phyloP scores from a whole-genome alignment of 37 sponge, comb jelly and placozoan genomes.

The Lycopodina hypogea region DNA sequence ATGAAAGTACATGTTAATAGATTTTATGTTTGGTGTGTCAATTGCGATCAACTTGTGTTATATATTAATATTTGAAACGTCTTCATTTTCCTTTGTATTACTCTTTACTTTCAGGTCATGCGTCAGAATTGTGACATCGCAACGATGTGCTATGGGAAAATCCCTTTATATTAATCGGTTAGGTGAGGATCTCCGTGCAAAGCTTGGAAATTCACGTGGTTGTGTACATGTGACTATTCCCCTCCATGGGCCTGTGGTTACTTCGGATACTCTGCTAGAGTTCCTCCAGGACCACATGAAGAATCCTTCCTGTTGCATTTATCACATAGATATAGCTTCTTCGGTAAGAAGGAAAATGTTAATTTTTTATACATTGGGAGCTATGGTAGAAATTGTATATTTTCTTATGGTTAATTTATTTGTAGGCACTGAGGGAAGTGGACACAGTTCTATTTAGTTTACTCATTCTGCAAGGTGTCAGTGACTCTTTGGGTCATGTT shows the following conservation, averaged over 20 bases:
- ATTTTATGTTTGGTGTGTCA: not conserved
- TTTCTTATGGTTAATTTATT: not conserved
- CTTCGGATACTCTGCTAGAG: slow-evolving; percentile 47
- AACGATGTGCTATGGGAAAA: slow-evolving; percentile 78
- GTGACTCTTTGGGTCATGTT: slow-evolving; percentile 57
- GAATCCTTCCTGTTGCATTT: slow-evolving; percentile 12
- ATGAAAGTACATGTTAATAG: not conserved
- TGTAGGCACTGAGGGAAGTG: slow-evolving; percentile 46
- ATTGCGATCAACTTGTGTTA: not conserved
- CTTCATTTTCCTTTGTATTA: not conserved
- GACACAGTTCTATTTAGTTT: slow-evolving; percentile 58
- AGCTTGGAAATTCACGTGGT: not conserved
- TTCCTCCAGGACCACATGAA: slow-evolving; percentile 6
- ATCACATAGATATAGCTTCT: slow-evolving; percentile 67
- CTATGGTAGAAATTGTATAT: too few species aligned
- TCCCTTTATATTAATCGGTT: slow-evolving; percentile 53
- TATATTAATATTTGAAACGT: not conserved
- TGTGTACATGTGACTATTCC: slow-evolving; percentile 26
- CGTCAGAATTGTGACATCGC: slow-evolving; percentile 51
- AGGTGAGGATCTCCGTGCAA: slow-evolving; percentile 26
- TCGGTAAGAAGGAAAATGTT: slow-evolving; percentile 27
- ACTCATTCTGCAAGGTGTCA: slow-evolving; percentile 45
- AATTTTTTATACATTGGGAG: too few species aligned
- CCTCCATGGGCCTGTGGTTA: slow-evolving; percentile 64
- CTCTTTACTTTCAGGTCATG: slow-evolving; percentile 29